Base-by-base conservation (phyloP, 2,888 invertebrate species). In the Nebria salina region DNA sequence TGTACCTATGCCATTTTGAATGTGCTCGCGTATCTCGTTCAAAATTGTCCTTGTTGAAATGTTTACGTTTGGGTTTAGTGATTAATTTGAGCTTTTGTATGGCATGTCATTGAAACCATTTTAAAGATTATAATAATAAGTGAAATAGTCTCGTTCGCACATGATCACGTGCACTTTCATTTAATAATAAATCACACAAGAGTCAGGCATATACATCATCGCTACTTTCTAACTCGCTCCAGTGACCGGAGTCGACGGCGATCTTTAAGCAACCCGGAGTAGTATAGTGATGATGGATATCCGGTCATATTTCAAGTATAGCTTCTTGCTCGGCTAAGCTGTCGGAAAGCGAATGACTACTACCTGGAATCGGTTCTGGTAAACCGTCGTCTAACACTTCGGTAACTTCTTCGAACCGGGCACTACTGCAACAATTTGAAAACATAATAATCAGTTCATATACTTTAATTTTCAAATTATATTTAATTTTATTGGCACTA, bases 261-360 rank as follows among this genome's bases (percentile, higher is more conserved):
- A 87, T 87, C 83, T 85, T 86, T 83, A 86, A 87, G 75, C 87
- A 83, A 82, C 87, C 87, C 65, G 87, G 9, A 15, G 81, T 13
- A 54, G 54, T 54, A 54, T 54, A 54, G 54, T 54, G 84, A 82
- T 85, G 86, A 82, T 87, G 87, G 34, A 87, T 83, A 84, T 88
- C 87, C 83, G 87, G 88, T 89, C 88, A 89, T 86, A 89, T 88
- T 85, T 89, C 88, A 83, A 88, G 86, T 74, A 88, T 86, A 20
- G 87, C 85, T 75, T 88, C 88, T 83, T 86, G 87, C 81, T 88
- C 87, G 26, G 84, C 86, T 78, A 88, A 83, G 84, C 87, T 87
- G 83, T 88, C 88, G 34, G 87, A 87, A n/a, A 88, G 84, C n/a
- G 88, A 88, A 81, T 87, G 87, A 78, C 88, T 88, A 83, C 88